Conservation (phyloP, 2,888 invertebrate genomes). For the Clistopyga incitator region DNA sequence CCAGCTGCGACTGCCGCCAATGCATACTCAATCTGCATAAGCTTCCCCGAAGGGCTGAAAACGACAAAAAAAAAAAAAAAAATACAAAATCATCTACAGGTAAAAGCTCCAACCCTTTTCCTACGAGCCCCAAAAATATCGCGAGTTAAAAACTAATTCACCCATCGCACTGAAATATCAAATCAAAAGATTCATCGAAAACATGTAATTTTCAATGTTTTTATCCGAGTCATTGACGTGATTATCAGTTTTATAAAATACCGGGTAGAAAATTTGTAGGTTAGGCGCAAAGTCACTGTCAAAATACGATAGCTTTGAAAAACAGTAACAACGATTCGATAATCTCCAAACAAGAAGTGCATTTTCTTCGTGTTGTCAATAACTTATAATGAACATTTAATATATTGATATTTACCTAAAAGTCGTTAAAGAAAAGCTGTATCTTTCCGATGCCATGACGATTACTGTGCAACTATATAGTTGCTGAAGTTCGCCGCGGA, state of each 20-base stretch:
- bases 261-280: slow-evolving; percentile 44
- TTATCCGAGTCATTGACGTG: slow-evolving; percentile 17
- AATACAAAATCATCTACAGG: slow-evolving; percentile 60
- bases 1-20: slow-evolving; percentile 99
- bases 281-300: slow-evolving; percentile 45
- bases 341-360: background rate
- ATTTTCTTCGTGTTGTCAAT: background rate
- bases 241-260: slow-evolving; percentile 6
- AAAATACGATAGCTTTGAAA: background rate
- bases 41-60: slow-evolving; percentile 99
- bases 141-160: background rate
- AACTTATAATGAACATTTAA: slow-evolving; percentile 8
- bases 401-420: slow-evolving; percentile 87
- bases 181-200: background rate
- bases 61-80: too few relatives aligned
- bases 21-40: slow-evolving; percentile 99
- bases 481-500: slow-evolving; percentile 44
- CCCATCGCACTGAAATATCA: background rate
- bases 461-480: slow-evolving; percentile 86
- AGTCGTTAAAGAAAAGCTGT: slow-evolving; percentile 97
- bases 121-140: background rate
- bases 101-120: background rate
- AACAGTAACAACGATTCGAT: background rate
- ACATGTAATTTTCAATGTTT: background rate
- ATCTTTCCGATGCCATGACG: slow-evolving; percentile 96